phyloP scores from a whole-genome alignment of 2,113 vertebrate genomes.

The Manacus vitellinus region DNA sequence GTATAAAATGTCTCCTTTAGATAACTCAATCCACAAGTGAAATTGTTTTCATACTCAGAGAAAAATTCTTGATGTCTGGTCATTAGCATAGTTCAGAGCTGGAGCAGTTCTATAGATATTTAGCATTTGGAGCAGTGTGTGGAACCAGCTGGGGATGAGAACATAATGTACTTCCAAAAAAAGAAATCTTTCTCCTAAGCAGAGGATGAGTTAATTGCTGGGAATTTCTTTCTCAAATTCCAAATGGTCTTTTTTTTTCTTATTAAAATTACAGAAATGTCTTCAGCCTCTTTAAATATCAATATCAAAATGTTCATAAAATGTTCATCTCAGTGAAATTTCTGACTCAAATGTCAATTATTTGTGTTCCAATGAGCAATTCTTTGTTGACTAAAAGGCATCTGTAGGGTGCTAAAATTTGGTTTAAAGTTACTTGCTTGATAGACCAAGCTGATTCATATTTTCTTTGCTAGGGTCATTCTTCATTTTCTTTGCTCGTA shows the following conservation, averaged over 20 bases:
- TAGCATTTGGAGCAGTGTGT: background rate
- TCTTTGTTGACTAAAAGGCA: constrained; percentile 18
- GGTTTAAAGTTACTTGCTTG: constrained; percentile 23
- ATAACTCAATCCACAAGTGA: background rate
- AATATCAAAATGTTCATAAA: background rate
- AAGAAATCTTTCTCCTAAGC: background rate
- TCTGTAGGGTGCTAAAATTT: constrained; percentile 19
- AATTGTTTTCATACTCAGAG: constrained; percentile 23
- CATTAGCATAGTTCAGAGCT: constrained; percentile 19
- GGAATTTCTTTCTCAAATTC: background rate
- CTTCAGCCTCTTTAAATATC: background rate
- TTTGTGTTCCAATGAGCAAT: constrained; percentile 31
- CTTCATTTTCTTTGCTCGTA: background rate
- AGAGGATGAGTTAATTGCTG: constrained; percentile 7
- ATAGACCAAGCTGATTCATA: background rate
- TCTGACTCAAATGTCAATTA: constrained; percentile 40
- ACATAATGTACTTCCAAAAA: constrained; percentile 9
- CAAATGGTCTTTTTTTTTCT: background rate
- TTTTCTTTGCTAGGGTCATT: background rate
- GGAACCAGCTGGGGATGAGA: constrained; percentile 21
- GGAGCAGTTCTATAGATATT: constrained; percentile 47
- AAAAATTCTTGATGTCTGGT: constrained; percentile 9
- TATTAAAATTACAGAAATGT: background rate
- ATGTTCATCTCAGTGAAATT: background rate
- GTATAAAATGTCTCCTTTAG: background rate